Percentiles rank a stretch among this genome's conserved stretches.
Evolutionary conservation across 2,797 vertebrate species (phyloP).

Genomic region (Ctenopoma multispine): DNA sequence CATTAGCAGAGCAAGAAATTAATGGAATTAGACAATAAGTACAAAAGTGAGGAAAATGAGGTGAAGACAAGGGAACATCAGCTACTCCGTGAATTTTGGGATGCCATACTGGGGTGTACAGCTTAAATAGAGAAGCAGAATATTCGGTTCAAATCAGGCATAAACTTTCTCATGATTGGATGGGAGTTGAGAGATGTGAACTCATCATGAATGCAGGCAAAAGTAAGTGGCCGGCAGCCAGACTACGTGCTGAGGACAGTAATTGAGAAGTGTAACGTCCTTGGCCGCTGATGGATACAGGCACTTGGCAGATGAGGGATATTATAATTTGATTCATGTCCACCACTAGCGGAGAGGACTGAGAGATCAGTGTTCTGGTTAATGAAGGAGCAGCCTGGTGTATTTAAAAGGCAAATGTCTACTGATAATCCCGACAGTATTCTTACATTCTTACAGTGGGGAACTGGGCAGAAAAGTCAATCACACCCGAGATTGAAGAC

Average conservation of each 20-base stretch:
- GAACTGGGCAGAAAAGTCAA: background rate
- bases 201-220: constrained; percentile 35
- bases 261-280: constrained; percentile 52
- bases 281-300: constrained; percentile 46
- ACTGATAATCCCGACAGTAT: constrained; percentile 11
- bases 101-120: constrained; percentile 21
- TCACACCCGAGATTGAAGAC: constrained; percentile 17
- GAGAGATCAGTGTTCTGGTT: constrained; percentile 39
- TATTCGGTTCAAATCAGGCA: constrained; percentile 8
- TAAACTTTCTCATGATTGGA: constrained; percentile 22
- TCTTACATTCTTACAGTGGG: constrained; percentile 5
- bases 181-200: constrained; percentile 23
- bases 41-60: background rate
- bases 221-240: constrained; percentile 37
- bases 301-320: constrained; percentile 59
- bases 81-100: constrained; percentile 4
- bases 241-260: constrained; percentile 39
- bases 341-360: constrained; percentile 38
- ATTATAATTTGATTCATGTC: constrained; percentile 66
- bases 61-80: constrained; percentile 8
- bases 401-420: constrained; percentile 51
- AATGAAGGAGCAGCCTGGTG: constrained; percentile 48
- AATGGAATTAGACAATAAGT: constrained; percentile 9
- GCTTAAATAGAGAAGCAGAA: constrained; percentile 18
- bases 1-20: constrained; percentile 18